phyloP scores from a whole-genome alignment of 2,797 vertebrate species.

The Notolabrus celidotus region DNA sequence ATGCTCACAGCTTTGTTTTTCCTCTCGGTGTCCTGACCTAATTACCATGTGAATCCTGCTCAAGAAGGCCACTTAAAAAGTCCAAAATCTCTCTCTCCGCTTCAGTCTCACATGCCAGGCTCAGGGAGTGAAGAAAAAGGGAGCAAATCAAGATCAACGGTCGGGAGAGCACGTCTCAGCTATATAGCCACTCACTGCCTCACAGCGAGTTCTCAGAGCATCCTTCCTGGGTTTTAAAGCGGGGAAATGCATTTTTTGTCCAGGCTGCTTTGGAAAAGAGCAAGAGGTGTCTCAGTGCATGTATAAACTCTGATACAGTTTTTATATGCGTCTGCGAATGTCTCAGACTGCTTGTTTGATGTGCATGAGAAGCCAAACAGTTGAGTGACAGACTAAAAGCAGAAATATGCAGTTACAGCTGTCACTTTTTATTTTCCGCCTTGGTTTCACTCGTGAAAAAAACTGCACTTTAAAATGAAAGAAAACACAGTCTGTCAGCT shows the following conservation, averaged over 20 bases:
- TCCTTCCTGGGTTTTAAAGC: slow-evolving; percentile 16
- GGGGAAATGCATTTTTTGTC: slow-evolving; percentile 29
- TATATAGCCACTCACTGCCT: slow-evolving; percentile 25
- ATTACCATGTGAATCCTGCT: slow-evolving; percentile 77
- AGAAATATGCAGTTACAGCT: slow-evolving; percentile 6
- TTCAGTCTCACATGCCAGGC: slow-evolving; percentile 52
- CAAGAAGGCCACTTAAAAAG: slow-evolving; percentile 63
- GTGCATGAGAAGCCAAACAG: slow-evolving; percentile 28
- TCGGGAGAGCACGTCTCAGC: slow-evolving; percentile 39
- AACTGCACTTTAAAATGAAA: slow-evolving; percentile 22
- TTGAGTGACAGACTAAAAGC: slow-evolving; percentile 28
- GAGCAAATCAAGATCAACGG: slow-evolving; percentile 45
- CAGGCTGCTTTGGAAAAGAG: slow-evolving; percentile 10
- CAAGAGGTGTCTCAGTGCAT: slow-evolving; percentile 9
- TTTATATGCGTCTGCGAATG: slow-evolving; percentile 27
- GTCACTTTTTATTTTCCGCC: slow-evolving; percentile 19
- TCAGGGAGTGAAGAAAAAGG: slow-evolving; percentile 5
- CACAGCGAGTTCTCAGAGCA: slow-evolving; percentile 12
- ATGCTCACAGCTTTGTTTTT: slow-evolving; percentile 63
- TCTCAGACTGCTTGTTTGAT: slow-evolving; percentile 30
- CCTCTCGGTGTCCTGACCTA: slow-evolving; percentile 63
- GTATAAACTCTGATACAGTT: slow-evolving; percentile 28
- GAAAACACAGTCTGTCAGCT: slow-evolving; percentile 9
- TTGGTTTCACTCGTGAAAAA: slow-evolving; percentile 14
- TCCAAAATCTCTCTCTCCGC: slow-evolving; percentile 48